Evolutionary conservation across 2,888 invertebrate species (phyloP).

Genomic region (Unio delphinus): DNA sequence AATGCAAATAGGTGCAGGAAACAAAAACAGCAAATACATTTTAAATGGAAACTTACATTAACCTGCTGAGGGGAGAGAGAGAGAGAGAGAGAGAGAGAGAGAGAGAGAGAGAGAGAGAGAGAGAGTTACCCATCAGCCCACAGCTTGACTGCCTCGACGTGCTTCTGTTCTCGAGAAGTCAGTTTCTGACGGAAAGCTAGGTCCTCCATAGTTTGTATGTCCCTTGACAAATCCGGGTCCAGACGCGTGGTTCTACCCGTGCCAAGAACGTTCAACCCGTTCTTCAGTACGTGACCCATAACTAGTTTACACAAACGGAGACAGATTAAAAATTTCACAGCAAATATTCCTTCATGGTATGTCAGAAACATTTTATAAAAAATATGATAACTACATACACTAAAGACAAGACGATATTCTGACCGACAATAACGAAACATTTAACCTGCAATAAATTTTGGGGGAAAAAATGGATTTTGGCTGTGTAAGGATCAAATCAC

Average conservation of each 20-base stretch:
- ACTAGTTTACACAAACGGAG: conserved; percentile 58
- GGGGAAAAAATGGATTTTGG: too few species aligned
- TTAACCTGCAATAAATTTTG: too few species aligned
- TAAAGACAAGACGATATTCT: too few species aligned
- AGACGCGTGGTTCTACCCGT: conserved; percentile 66
- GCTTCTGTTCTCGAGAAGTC: conserved; percentile 67
- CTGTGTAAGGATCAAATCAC: too few species aligned
- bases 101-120: background rate
- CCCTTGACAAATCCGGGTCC: conserved; percentile 62
- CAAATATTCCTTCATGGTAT: too few species aligned
- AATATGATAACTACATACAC: too few species aligned
- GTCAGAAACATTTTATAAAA: too few species aligned
- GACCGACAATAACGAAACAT: too few species aligned
- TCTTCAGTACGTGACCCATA: conserved; percentile 71
- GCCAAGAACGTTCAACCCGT: conserved; percentile 72
- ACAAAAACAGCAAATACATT: too few species aligned
- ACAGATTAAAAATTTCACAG: background rate
- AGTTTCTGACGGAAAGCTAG: conserved; percentile 44
- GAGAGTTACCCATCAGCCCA: conserved; percentile 70
- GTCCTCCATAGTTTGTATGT: conserved; percentile 63
- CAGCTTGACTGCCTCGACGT: conserved; percentile 70
- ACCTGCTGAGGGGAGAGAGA: background rate
- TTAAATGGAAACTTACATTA: too few species aligned
- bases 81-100: conserved; percentile 6
- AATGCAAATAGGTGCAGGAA: too few species aligned